Base-by-base conservation (phyloP, 2,797 vertebrate species). In the Hydrophis major region DNA sequence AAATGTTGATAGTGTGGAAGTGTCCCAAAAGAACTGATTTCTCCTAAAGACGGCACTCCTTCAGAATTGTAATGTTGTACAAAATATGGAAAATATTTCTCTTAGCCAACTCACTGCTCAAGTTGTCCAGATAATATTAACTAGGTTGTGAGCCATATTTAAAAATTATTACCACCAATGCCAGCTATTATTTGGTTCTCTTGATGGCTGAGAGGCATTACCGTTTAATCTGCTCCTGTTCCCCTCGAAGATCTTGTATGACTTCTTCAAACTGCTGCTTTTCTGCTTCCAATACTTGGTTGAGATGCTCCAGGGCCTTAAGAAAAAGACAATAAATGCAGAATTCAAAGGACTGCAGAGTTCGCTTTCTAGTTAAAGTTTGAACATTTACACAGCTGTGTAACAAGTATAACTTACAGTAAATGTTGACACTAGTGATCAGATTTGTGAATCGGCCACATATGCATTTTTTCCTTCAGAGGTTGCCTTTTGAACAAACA, bases 241-340 rank as follows among this genome's bases (percentile, higher is more conserved):
- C 99, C 18, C 97, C 94, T 93, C 98, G 98, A 95, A 99, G 98
- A 95, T 99, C 99, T 96, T 98, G 96, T 16, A 99, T 98, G 94
- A 99, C 98, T 96, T 99, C 99, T 95, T 99, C 99, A 96, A 99
- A 99, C 96, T 97, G 99, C 93, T 98, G 97, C 96, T 99, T 99
- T 97, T 99, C 99, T 1, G 99, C 98, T 95, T 99, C 99, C 96
- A 99, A 97, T 4, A 99, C 96, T 96, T 98, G 99, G 96, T 99
- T 99, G 90, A 99, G 97, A 57, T 98, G 98, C 95, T 99, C 99
- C 0, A 99, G 98, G 93, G 99, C 99, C 99, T 92, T 99, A 95
- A 55, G 86, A 92, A 66, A 12, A 87, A 96, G 78, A 61, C 93
- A 61, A 92, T 61, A n/a, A 3, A 89, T 53, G n/a, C 1, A 55